phyloP scores from a whole-genome alignment of 1,140 invertebrate species.

The Drosophila miranda region DNA sequence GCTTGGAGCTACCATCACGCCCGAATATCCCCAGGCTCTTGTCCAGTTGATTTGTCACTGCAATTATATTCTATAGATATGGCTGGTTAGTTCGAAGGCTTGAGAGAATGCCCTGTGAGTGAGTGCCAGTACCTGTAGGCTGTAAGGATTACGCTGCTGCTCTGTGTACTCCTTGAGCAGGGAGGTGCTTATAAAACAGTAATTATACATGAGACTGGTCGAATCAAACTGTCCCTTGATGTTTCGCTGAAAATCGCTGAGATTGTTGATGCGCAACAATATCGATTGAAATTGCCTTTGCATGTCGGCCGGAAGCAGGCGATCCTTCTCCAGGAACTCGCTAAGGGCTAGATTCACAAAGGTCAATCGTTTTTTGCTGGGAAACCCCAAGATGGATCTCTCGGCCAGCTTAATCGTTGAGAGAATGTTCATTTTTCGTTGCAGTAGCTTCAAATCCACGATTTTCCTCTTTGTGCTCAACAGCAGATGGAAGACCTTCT shows the following conservation, averaged over 20 bases:
- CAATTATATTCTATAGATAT: conserved; percentile 48
- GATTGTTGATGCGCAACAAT: conserved; percentile 29
- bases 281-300: conserved; percentile 51
- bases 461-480: conserved; percentile 84
- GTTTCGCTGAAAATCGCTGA: conserved; percentile 33
- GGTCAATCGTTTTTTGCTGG: conserved; percentile 35
- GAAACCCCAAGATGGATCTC: conserved; percentile 47
- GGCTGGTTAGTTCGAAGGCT: too few species aligned
- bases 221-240: conserved; percentile 43
- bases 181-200: conserved; percentile 27
- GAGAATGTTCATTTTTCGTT: conserved; percentile 53
- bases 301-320: conserved; percentile 48
- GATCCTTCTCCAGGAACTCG: conserved; percentile 60
- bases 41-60: conserved; percentile 46
- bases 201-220: conserved; percentile 32
- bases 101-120: too few species aligned
- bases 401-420: conserved; percentile 55
- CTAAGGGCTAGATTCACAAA: conserved; percentile 44
- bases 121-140: conserved; percentile 38
- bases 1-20: conserved; percentile 1
- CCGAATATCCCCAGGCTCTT: conserved; percentile 47
- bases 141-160: conserved; percentile 50
- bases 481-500: conserved; percentile 67
- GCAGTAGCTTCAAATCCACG: conserved; percentile 52
- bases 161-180: conserved; percentile 55